Percentiles rank a stretch among this genome's conserved stretches.
Evolutionary conservation across 2,797 vertebrate genomes (phyloP).

Genomic region (Labeo calbasu): DNA sequence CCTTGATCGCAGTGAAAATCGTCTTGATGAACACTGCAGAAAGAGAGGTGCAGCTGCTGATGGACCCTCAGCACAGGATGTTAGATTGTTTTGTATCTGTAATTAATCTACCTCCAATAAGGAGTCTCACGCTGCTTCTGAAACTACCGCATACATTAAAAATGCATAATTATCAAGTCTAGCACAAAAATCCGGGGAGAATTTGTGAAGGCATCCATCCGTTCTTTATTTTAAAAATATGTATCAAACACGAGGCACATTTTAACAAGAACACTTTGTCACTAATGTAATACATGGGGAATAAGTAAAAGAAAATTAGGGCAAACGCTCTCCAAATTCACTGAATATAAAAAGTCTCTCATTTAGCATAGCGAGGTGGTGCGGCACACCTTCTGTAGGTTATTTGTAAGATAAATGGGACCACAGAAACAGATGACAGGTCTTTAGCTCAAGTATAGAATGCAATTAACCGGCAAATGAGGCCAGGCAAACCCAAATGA

Average conservation of each 20-base stretch:
- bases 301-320: constrained; percentile 46
- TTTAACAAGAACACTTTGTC: constrained; percentile 39
- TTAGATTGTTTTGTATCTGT: constrained; percentile 51
- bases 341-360: constrained; percentile 55
- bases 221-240: neutral
- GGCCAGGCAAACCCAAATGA: constrained; percentile 85
- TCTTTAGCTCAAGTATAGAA: constrained; percentile 88
- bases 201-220: constrained; percentile 24
- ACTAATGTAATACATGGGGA: constrained; percentile 44
- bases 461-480: constrained; percentile 95
- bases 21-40: constrained; percentile 37
- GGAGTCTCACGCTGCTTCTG: constrained; percentile 42
- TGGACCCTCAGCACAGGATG: constrained; percentile 41
- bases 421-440: constrained; percentile 84
- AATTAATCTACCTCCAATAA: constrained; percentile 57
- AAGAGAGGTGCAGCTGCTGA: constrained; percentile 52
- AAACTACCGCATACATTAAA: constrained; percentile 40
- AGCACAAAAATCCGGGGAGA: constrained; percentile 13
- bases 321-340: constrained; percentile 44
- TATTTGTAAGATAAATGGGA: constrained; percentile 85
- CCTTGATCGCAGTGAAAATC: constrained; percentile 24
- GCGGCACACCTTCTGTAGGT: constrained; percentile 76
- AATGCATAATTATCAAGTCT: constrained; percentile 39
- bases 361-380: constrained; percentile 74
- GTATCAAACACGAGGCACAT: constrained; percentile 3